A percentile compares a stretch with the other conserved stretches of the same genome.
phyloP scores from a whole-genome alignment of 2,797 vertebrate species.

The Malurus splendens region DNA sequence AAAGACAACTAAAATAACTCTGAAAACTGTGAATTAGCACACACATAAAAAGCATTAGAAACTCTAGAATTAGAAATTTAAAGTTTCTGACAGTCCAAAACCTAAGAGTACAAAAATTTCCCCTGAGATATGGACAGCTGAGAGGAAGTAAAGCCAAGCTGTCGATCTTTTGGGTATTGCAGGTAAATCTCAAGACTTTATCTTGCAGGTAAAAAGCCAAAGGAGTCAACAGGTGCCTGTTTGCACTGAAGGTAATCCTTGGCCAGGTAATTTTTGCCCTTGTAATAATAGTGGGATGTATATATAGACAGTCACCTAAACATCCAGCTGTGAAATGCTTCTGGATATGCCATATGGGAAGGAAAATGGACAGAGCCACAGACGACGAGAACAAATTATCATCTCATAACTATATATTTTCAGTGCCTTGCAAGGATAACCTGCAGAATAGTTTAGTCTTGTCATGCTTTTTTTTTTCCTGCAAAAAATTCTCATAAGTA shows the following conservation, averaged over 20 bases:
- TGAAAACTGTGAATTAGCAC: not conserved
- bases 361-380: not conserved
- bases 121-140: not conserved
- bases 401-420: slow-evolving; percentile 16
- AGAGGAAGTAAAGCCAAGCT: not conserved
- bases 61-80: not conserved
- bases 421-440: slow-evolving; percentile 50
- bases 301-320: not conserved
- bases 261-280: not conserved
- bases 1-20: not conserved
- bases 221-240: not conserved
- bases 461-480: slow-evolving; percentile 49
- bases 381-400: slow-evolving; percentile 18
- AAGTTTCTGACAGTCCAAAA: not conserved
- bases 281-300: fast-evolving
- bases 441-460: slow-evolving; percentile 57
- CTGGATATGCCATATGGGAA: not conserved
- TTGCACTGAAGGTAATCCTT: not conserved
- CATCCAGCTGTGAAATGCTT: not conserved
- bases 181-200: not conserved
- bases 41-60: not conserved
- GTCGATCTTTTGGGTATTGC: not conserved
- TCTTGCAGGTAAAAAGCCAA: not conserved
- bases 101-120: not conserved
- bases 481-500: slow-evolving; percentile 54